Percentiles rank a stretch among this genome's conserved stretches.
phyloP scores from a whole-genome alignment of 2,888 invertebrate species.

The Lottia gigantea region DNA sequence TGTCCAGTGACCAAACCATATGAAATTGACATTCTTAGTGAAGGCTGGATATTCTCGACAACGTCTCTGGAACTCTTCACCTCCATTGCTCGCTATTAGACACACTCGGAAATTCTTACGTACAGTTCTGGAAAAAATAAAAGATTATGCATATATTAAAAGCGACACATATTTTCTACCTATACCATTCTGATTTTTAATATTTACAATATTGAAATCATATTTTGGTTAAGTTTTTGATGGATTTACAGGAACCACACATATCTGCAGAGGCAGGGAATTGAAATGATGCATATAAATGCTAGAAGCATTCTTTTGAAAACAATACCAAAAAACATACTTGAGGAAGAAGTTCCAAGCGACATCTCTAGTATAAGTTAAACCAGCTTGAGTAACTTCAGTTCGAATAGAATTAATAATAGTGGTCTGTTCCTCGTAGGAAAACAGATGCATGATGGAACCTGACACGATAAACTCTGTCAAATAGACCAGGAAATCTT shows the following conservation, averaged over 20 bases:
- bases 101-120: conserved; percentile 66
- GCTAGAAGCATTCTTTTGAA: no score
- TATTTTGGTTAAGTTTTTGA: background rate
- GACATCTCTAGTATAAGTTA: conserved; percentile 66
- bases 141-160: no score
- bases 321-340: conserved; percentile 44
- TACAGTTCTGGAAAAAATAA: conserved; percentile 57
- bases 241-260: background rate
- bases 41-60: conserved; percentile 64
- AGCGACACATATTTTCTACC: no score
- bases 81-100: conserved; percentile 57
- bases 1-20: conserved; percentile 67
- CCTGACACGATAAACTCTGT: conserved; percentile 66
- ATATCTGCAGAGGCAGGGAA: no score
- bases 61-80: conserved; percentile 58
- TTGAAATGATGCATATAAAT: no score
- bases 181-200: background rate
- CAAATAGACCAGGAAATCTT: conserved; percentile 65
- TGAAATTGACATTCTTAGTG: conserved; percentile 65
- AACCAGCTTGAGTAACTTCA: conserved; percentile 67
- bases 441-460: conserved; percentile 64
- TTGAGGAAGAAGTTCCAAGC: conserved; percentile 68
- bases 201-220: background rate
- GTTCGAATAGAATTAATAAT: conserved; percentile 68
- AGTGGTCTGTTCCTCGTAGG: conserved; percentile 66